Conservation (phyloP, 2,113 vertebrate species). For the Ibidorhyncha struthersii region DNA sequence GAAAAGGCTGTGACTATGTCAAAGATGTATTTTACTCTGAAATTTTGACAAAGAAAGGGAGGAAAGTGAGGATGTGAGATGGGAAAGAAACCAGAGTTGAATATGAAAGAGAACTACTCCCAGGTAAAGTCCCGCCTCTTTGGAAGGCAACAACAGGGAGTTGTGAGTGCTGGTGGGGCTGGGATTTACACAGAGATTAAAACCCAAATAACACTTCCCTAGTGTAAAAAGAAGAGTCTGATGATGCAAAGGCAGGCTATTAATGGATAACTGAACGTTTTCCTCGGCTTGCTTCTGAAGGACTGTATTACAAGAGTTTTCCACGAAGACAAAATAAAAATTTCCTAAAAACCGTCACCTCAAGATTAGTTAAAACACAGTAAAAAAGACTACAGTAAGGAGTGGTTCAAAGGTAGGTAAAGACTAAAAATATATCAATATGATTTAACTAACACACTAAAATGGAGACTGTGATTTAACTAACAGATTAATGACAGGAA, state of each 20-base stretch:
- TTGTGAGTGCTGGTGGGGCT: background rate
- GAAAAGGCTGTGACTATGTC: background rate
- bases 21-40: background rate
- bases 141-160: background rate
- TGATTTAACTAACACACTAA: background rate
- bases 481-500: background rate
- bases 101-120: background rate
- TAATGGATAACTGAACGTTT: background rate
- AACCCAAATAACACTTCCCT: background rate
- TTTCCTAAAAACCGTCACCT: background rate
- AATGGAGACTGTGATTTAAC: background rate
- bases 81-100: background rate
- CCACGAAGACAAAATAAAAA: background rate
- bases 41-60: background rate
- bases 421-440: background rate
- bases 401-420: background rate
- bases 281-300: background rate
- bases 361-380: background rate
- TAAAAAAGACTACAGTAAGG: background rate
- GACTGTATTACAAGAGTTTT: background rate
- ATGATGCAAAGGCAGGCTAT: background rate
- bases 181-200: background rate
- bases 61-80: background rate
- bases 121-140: background rate
- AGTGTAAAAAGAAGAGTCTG: background rate